These are phyloP conservation scores for Diplodus sargus DNA, from an alignment of 2,797 vertebrate species.

Conservation along the genomic window DNA sequence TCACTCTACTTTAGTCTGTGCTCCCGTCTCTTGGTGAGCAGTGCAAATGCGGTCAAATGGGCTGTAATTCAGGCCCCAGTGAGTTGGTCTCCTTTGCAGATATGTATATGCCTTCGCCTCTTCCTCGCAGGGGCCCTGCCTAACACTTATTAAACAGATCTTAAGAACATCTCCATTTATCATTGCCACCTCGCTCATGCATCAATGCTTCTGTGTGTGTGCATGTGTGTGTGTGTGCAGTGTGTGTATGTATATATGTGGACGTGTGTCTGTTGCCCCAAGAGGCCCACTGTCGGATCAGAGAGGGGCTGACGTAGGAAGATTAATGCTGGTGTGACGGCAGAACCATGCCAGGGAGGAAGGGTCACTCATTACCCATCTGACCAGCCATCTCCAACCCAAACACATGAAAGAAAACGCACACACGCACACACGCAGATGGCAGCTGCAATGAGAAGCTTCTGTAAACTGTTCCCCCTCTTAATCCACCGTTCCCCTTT, in stretches of 20 bases:
- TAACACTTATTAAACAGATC: conserved; percentile 84
- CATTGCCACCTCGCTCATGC: conserved; percentile 81
- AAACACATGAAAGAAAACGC: conserved; percentile 38
- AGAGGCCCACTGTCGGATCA: conserved; percentile 74
- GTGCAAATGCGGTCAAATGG: conserved; percentile 65
- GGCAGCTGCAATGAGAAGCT: conserved; percentile 47
- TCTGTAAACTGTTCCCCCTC: conserved; percentile 49
- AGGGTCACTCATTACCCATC: conserved; percentile 82
- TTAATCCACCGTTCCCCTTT: conserved; percentile 27
- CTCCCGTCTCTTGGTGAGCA: not conserved
- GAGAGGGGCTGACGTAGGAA: conserved; percentile 76
- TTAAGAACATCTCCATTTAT: conserved; percentile 84
- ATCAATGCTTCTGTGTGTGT: conserved; percentile 69
- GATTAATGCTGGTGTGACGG: conserved; percentile 82
- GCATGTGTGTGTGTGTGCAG: conserved; percentile 17
- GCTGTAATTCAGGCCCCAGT: conserved; percentile 52
- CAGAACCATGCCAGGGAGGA: conserved; percentile 76
- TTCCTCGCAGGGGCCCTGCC: conserved; percentile 65
- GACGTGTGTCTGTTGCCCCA: conserved; percentile 56
- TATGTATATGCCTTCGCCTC: conserved; percentile 38
- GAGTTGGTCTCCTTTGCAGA: conserved; percentile 52
- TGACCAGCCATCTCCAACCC: conserved; percentile 68
- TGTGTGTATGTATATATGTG: conserved; percentile 27
- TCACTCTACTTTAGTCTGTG: not conserved
- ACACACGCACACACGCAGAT: conserved; percentile 48